phyloP scores from a whole-genome alignment of 2,113 vertebrate genomes.

The Salvator merianae region DNA sequence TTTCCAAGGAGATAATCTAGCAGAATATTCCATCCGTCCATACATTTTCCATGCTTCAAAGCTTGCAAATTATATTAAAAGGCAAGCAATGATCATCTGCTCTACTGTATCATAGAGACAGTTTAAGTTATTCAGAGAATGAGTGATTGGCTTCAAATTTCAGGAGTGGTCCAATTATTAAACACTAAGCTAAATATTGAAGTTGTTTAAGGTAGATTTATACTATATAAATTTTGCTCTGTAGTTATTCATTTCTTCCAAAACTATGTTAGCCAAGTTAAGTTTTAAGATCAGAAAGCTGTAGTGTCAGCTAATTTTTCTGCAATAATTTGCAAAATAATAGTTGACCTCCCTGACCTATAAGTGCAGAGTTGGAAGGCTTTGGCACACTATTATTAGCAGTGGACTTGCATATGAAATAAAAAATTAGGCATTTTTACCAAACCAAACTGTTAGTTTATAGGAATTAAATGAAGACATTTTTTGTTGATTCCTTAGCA shows the following conservation, averaged over 20 bases:
- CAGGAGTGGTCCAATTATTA: no score
- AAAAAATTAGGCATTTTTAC: not conserved
- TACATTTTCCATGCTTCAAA: not conserved
- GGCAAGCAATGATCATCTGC: not conserved
- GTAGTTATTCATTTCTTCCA: no score
- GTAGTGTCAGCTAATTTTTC: not conserved
- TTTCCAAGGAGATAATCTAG: conserved; percentile 6
- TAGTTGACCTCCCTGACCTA: not conserved
- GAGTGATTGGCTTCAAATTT: not conserved
- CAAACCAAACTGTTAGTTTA: not conserved
- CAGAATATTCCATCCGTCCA: not conserved
- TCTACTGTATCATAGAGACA: not conserved
- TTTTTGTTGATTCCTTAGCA: not conserved
- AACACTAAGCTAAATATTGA: no score
- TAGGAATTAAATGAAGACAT: not conserved
- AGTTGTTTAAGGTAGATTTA: no score
- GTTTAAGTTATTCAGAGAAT: not conserved
- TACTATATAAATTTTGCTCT: no score
- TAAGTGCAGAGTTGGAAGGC: not conserved
- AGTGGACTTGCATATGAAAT: not conserved
- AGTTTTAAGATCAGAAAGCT: not conserved
- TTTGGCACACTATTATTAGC: not conserved
- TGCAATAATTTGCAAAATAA: not conserved
- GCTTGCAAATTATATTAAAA: not conserved
- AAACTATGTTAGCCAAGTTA: not conserved